Conservation (phyloP, 2,113 vertebrate genomes). For the Pluvianellus socialis region DNA sequence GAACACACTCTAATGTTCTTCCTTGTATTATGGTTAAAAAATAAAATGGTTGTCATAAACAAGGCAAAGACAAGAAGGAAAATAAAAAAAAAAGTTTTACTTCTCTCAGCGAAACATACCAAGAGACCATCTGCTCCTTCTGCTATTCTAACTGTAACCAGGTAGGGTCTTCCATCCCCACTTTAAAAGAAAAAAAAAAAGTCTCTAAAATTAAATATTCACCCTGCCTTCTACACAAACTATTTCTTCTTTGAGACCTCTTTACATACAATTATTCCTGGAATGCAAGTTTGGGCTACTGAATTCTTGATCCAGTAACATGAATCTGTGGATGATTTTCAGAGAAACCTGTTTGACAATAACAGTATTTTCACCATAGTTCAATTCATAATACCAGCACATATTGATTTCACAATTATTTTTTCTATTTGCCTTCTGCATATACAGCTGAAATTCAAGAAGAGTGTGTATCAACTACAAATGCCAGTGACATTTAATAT, state of each 20-base stretch:
- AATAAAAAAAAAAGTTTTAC: background rate
- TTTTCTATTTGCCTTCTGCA: constrained; percentile 22
- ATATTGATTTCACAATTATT: constrained; percentile 51
- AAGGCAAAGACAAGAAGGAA: background rate
- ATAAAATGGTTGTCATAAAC: background rate
- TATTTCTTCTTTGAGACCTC: background rate
- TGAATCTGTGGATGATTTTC: background rate
- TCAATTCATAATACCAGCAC: constrained; percentile 15
- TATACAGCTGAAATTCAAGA: constrained; percentile 27
- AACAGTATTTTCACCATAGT: background rate
- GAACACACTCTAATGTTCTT: background rate
- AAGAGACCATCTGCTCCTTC: background rate
- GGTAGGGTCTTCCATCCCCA: background rate
- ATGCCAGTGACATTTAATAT: constrained; percentile 34
- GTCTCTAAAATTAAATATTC: background rate
- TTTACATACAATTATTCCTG: background rate
- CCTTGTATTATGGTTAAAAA: background rate
- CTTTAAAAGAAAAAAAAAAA: background rate
- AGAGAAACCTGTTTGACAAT: background rate
- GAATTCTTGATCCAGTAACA: background rate
- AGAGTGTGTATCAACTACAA: background rate
- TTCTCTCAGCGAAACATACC: background rate
- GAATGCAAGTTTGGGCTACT: background rate
- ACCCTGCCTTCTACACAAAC: background rate
- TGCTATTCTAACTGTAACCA: background rate